A percentile compares a stretch with the other conserved stretches of the same genome.
Conservation (phyloP, 2,113 vertebrate species). For the Aphelocoma coerulescens region DNA sequence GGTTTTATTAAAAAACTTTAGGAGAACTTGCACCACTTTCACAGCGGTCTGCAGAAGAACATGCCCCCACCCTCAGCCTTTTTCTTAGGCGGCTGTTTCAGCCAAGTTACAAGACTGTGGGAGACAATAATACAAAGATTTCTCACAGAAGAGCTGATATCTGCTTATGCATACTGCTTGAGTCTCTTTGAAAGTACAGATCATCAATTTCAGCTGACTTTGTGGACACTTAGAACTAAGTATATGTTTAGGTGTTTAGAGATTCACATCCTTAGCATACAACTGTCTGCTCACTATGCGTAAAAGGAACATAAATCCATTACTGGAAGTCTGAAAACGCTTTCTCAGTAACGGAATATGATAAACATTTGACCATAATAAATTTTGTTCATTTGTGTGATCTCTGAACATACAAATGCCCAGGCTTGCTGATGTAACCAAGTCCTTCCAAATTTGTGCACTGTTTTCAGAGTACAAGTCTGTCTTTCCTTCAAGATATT, state of each 20-base stretch:
- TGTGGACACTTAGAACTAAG: neutral
- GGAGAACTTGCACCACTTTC: neutral
- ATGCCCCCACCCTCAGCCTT: neutral
- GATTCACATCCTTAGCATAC: neutral
- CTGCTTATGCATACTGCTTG: neutral
- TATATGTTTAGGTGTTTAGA: neutral
- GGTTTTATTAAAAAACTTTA: neutral
- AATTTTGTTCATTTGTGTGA: neutral
- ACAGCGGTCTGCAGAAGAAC: neutral
- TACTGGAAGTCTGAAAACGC: neutral
- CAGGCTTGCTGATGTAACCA: neutral
- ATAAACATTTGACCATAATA: neutral
- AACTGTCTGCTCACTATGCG: neutral
- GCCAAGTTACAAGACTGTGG: neutral
- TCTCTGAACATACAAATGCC: neutral
- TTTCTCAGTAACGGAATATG: neutral
- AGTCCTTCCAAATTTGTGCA: neutral
- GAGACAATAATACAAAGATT: neutral
- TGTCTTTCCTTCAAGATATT: slow-evolving; percentile 21
- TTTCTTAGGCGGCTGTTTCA: neutral
- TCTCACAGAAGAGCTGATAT: neutral
- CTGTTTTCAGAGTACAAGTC: slow-evolving; percentile 17
- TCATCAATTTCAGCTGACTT: neutral
- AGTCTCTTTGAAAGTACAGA: neutral
- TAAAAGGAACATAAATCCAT: slow-evolving; percentile 38